Conservation (phyloP, 2,113 vertebrate genomes). For the Phrynosoma platyrhinos region DNA sequence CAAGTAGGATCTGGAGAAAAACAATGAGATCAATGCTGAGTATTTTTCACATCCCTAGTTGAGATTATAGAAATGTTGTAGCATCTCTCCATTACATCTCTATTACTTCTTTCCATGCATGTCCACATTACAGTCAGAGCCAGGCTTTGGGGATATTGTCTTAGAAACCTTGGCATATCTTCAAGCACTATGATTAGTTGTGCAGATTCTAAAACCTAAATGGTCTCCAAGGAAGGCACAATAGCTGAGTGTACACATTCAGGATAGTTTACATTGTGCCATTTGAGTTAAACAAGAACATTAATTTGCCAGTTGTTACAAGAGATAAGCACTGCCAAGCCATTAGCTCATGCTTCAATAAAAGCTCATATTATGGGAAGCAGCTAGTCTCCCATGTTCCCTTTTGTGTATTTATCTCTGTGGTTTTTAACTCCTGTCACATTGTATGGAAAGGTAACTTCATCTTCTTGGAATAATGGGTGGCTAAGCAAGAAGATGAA, state of each 20-base stretch:
- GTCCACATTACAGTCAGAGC: not conserved
- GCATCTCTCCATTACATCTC: not conserved
- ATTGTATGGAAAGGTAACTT: slow-evolving; percentile 31
- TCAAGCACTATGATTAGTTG: not conserved
- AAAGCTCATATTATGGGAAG: slow-evolving; percentile 33
- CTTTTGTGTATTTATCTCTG: slow-evolving; percentile 52
- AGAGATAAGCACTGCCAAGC: slow-evolving; percentile 19
- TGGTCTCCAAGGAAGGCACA: slow-evolving; percentile 23
- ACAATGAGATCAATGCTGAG: not conserved
- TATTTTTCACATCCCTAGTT: not conserved
- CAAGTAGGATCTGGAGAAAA: not conserved
- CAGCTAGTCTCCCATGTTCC: slow-evolving; percentile 20
- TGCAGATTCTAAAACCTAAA: slow-evolving; percentile 13
- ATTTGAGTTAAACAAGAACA: slow-evolving; percentile 35
- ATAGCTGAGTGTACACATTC: slow-evolving; percentile 21
- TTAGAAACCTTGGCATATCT: slow-evolving; percentile 9
- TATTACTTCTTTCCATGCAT: not conserved
- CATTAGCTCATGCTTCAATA: slow-evolving; percentile 31
- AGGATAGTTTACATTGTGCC: slow-evolving; percentile 18
- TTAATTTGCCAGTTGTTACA: slow-evolving; percentile 33
- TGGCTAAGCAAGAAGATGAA: slow-evolving; percentile 9
- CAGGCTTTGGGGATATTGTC: not conserved
- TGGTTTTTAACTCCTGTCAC: slow-evolving; percentile 42
- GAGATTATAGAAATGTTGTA: not conserved
- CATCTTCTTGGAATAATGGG: slow-evolving; percentile 31